Evolutionary conservation across 2,113 vertebrate genomes (phyloP).

Genomic region (Rhinolophus ferrumequinum): DNA sequence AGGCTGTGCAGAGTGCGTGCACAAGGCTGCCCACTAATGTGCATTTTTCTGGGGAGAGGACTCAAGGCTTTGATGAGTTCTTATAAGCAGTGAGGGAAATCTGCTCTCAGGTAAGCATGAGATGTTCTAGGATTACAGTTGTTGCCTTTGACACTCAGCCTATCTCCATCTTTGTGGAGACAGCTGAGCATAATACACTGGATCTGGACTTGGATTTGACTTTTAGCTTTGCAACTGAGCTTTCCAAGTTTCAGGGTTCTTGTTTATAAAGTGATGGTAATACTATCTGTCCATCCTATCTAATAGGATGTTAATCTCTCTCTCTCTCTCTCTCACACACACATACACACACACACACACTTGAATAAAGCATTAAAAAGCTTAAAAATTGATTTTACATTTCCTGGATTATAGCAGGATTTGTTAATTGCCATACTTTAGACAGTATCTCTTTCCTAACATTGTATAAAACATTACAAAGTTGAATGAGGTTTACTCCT

Average conservation of each 20-base stretch:
- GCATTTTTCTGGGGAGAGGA: too few species aligned
- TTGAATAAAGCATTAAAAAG: background rate
- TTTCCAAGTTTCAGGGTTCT: conserved; percentile 10
- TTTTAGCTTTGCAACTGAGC: background rate
- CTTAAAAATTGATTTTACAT: conserved; percentile 13
- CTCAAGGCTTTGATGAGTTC: background rate
- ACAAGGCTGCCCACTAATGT: background rate
- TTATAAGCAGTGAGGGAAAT: background rate
- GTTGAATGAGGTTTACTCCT: conserved; percentile 9
- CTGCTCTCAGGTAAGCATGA: background rate
- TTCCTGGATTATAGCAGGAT: background rate
- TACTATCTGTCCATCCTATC: background rate
- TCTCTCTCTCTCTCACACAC: too few species aligned
- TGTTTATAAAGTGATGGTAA: background rate
- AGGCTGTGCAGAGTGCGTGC: background rate
- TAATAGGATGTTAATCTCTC: background rate
- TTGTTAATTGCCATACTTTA: background rate
- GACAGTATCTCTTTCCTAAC: background rate
- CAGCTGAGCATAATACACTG: background rate
- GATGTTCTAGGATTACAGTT: background rate
- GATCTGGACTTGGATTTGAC: background rate
- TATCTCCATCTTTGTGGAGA: background rate
- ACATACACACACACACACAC: background rate
- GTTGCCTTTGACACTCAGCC: background rate
- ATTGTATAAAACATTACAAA: background rate